Conservation (phyloP, 2,888 invertebrate genomes). For the Hypsopygia costalis region DNA sequence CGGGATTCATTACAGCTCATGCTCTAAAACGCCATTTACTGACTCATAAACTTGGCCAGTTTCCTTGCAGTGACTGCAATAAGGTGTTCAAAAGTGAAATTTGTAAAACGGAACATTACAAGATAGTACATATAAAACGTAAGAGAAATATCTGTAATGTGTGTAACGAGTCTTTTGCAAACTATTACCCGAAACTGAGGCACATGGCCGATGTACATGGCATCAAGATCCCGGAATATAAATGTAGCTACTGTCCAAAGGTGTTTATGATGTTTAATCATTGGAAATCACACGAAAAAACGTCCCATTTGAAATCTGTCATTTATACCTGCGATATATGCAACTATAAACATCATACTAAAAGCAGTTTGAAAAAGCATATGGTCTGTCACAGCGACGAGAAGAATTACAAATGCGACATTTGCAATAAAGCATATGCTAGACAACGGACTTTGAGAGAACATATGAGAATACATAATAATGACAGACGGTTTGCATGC, state of each 20-base stretch:
- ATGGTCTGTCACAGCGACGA: conserved; percentile 6
- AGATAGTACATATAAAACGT: not conserved
- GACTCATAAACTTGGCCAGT: not conserved
- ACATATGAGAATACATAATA: conserved; percentile 9
- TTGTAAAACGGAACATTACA: not conserved
- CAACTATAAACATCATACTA: conserved; percentile 8
- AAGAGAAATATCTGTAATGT: not conserved
- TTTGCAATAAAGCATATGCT: conserved; percentile 5
- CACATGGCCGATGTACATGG: conserved; percentile 5
- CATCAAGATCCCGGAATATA: conserved; percentile 1
- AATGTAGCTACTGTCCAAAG: conserved; percentile 9
- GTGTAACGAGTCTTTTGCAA: not conserved
- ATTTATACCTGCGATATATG: conserved; percentile 11
- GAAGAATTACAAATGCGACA: conserved; percentile 5
- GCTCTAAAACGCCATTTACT: not conserved
- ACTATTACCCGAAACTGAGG: not conserved
- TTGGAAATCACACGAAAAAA: conserved; percentile 35
- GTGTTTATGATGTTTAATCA: conserved; percentile 29
- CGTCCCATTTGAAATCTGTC: conserved; percentile 16
- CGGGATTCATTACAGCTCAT: not conserved
- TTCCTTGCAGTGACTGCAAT: not conserved
- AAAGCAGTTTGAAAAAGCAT: not conserved
- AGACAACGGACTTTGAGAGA: conserved; percentile 5
- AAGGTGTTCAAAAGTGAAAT: not conserved
- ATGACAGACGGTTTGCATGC: not conserved